These are phyloP conservation scores for Tetheella fluctuosa DNA, from an alignment of 2,888 invertebrate genomes.

Conservation along the genomic window DNA sequence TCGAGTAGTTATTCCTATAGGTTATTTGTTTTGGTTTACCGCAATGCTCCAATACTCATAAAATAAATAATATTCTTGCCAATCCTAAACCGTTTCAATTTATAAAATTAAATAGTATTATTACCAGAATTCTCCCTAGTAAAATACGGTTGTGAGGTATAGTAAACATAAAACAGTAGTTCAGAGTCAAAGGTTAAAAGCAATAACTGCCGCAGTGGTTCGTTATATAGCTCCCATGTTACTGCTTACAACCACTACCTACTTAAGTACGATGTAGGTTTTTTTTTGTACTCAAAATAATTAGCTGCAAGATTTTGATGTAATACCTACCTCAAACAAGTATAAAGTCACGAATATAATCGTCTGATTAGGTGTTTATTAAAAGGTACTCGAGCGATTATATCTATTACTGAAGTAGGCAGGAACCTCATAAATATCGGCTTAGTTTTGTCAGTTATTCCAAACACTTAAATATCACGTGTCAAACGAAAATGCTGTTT, in stretches of 20 bases:
- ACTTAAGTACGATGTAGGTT: not conserved
- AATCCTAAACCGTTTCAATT: not conserved
- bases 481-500: slow-evolving; percentile 4
- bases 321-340: too few relatives aligned
- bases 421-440: not conserved
- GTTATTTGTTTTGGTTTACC: not conserved
- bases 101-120: not conserved
- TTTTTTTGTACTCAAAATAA: not conserved
- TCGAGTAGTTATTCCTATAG: not conserved
- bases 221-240: slow-evolving; percentile 31
- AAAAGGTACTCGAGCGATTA: not conserved
- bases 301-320: not conserved
- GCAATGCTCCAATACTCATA: not conserved
- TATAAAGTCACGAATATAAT: not conserved
- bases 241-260: not conserved
- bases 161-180: not conserved
- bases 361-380: not conserved
- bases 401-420: not conserved
- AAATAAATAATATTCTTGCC: too few relatives aligned
- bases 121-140: not conserved
- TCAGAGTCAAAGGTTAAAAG: not conserved
- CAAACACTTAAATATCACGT: not conserved
- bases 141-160: not conserved
- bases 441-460: not conserved
- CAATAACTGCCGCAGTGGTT: slow-evolving; percentile 13